Evolutionary conservation across 1,140 invertebrate genomes (phyloP), one percentile per base, ranked within the genome.

Genomic region (Pseudomyrmex concolor): DNA sequence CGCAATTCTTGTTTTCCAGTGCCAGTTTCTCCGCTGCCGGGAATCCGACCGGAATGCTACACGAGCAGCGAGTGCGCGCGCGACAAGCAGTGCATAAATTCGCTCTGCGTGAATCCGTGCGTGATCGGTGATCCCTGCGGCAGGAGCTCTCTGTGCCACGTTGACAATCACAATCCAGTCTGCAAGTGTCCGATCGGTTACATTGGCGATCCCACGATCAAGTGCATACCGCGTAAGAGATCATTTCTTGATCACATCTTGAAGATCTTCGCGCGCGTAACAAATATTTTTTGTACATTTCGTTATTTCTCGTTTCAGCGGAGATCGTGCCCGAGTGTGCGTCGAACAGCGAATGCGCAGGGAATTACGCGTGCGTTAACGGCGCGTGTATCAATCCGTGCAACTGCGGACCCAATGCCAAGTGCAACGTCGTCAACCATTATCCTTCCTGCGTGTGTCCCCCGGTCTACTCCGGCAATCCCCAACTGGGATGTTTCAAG

Each of bases 131-230:
- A 96, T 81, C 95, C 96, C 1, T 98, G 98, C 90, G 97, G 97
- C 22, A 92, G 94, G 51, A 96, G 96, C 17, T 96, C 98, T 2
- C 95, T 98, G 76, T 98, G 98, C 91, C 96, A 97, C 67, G 96
- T 96, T 1, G 95, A 97, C 86, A 94, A 96, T 77, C 97, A 98
- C 87, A 94, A 95, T 89, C 95, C 97, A 0, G 93, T 97, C 25
- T 99, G 98, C 90, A 96, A 95, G 84, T 99, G 98, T 92, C 97
- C 97, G 13, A 93, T 94, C 62, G 96, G 96, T 54, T 97, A 97
- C 89, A 94, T 95, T 7, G 98, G 98, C n/a, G 96, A 97, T 91
- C 95, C 97, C 5, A 93, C 93, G 63, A 94, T 95, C 80, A 95
- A 96, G 86, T 98, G 97, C 91, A 93, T 96, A 91, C 96, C 96